phyloP scores from a whole-genome alignment of 2,888 invertebrate species.

The Unio pictorum region DNA sequence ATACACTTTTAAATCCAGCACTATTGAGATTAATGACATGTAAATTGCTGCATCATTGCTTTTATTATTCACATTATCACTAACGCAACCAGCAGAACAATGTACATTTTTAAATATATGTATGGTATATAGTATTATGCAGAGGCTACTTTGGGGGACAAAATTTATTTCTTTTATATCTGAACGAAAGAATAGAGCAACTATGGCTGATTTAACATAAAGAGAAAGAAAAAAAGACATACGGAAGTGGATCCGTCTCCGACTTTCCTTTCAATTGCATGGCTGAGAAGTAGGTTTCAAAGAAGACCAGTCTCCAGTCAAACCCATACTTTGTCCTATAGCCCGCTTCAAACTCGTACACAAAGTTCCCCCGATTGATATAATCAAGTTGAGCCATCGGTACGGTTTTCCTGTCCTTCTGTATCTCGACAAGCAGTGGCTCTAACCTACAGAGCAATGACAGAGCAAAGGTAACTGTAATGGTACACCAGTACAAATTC shows the following conservation, averaged over 20 bases:
- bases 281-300: slow-evolving; percentile 51
- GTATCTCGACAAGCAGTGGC: slow-evolving; percentile 55
- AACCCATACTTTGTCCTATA: slow-evolving; percentile 54
- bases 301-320: slow-evolving; percentile 57
- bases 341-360: slow-evolving; percentile 40
- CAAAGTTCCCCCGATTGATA: slow-evolving; percentile 39
- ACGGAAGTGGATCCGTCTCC: slow-evolving; percentile 52
- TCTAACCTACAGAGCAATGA: slow-evolving; percentile 44
- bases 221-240: slow-evolving; percentile 17
- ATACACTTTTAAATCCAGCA: too few species aligned
- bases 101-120: too few species aligned
- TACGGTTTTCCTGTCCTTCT: slow-evolving; percentile 49
- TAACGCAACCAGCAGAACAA: too few species aligned
- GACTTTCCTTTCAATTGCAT: slow-evolving; percentile 40
- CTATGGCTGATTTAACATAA: background rate
- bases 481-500: too few species aligned
- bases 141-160: too few species aligned
- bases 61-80: too few species aligned
- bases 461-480: too few species aligned
- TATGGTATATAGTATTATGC: too few species aligned
- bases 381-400: slow-evolving; percentile 62
- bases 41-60: too few species aligned
- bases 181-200: background rate
- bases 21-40: too few species aligned
- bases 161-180: background rate